Base-by-base conservation (phyloP, 2,888 invertebrate genomes). In the Bellardia bayeri region DNA sequence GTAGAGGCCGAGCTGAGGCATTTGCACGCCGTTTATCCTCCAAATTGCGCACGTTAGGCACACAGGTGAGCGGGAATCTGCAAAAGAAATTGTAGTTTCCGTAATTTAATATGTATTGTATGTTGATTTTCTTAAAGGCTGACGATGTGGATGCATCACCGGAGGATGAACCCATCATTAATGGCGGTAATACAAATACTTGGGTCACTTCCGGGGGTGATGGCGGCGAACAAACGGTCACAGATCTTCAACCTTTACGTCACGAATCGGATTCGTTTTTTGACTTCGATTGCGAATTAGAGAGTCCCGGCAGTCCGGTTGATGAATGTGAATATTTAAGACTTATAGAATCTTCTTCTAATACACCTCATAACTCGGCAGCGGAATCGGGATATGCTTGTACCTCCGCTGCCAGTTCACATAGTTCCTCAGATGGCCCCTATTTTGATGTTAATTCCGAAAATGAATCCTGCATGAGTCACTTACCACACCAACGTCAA, bases 1-100 rank as follows among this genome's bases (percentile, higher is more conserved):
- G 97, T 93, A 95, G 97, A 85, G 96, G 96, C 85, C 95, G 96
- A 81, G 97, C 97, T 82, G 97, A 97, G 92, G 96, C 97, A 84
- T 97, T 97, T 93, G 97, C 97, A 89, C 95, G 96, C 85, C 96
- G 96, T 91, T 94, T 97, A 88, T 97, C 97, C 92, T 96, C 96
- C 81, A 96, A 97, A 88, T 94, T 97, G 90, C 95, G 96, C 90
- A 96, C 96, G 89, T 95, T 97, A 89, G 96, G 96, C 84, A 94
- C 95, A 81, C 94, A 95, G 88, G 94, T 93, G 7, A 42, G n/a
- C 42, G 8, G n/a, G 7, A 64, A 42, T 37, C 37, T 37, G 4
- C 6, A 6, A 1, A 6, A 6, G 6, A 37, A 37, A 33, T 33
- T 33, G 5, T 33, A 33, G 33, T 33, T 33, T 33, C 33, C 1